These are phyloP conservation scores for Stegastes partitus DNA, from an alignment of 2,113 vertebrate species.

Conservation along the genomic window DNA sequence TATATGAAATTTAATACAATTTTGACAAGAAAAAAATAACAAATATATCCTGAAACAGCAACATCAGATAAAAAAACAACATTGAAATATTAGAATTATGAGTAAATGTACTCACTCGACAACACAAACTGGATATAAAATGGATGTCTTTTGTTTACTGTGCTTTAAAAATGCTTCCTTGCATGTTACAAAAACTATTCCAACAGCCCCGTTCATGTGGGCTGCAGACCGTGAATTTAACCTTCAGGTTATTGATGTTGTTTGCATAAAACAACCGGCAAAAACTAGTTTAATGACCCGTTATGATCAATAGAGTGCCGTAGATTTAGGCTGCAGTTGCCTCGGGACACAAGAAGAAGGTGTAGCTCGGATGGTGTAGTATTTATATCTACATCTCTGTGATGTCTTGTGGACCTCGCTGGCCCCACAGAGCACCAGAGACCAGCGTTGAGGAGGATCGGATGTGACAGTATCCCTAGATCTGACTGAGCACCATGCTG, in stretches of 20 bases:
- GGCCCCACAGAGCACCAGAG: conserved; percentile 46
- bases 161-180: too few relatives aligned
- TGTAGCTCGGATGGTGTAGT: conserved; percentile 42
- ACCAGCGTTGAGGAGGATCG: conserved; percentile 51
- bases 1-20: background rate
- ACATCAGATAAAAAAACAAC: background rate
- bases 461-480: conserved; percentile 74
- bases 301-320: conserved; percentile 24
- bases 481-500: conserved; percentile 65
- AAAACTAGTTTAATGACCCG: conserved; percentile 15
- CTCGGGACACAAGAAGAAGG: conserved; percentile 38
- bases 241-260: conserved; percentile 4
- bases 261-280: background rate
- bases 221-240: conserved; percentile 5
- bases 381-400: conserved; percentile 62
- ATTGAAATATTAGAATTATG: too few relatives aligned
- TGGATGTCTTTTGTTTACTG: background rate
- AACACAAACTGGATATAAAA: too few relatives aligned
- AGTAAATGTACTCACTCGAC: too few relatives aligned
- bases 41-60: background rate
- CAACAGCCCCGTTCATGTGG: background rate
- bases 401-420: conserved; percentile 29
- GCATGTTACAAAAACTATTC: background rate
- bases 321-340: conserved; percentile 14
- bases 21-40: background rate